Conservation (phyloP, 2,797 vertebrate genomes). For the Arnoldichthys spilopterus region DNA sequence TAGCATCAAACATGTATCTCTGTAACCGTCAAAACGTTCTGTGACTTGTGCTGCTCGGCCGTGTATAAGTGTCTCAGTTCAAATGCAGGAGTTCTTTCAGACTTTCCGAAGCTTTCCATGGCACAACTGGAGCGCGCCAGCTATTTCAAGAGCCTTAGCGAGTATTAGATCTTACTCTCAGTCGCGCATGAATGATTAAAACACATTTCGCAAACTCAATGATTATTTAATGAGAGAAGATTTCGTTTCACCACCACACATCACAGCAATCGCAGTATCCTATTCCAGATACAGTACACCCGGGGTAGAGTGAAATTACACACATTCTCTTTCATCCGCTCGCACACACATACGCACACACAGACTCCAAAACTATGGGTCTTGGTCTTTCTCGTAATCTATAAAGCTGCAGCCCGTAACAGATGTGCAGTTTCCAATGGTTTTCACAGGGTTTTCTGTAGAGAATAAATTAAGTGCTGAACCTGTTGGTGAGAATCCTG, state of each 20-base stretch:
- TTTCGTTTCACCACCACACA: conserved; percentile 63
- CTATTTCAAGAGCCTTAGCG: background rate
- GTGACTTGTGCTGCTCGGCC: background rate
- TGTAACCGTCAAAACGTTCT: background rate
- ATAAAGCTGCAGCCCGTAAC: conserved; percentile 50
- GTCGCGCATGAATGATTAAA: conserved; percentile 78
- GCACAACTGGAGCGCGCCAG: background rate
- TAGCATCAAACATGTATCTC: conserved; percentile 36
- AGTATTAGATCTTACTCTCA: conserved; percentile 73
- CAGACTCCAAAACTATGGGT: conserved; percentile 49
- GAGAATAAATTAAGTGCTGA: conserved; percentile 64
- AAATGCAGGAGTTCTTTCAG: background rate
- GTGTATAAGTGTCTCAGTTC: conserved; percentile 16
- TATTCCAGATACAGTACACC: conserved; percentile 75
- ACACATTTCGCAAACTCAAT: conserved; percentile 60
- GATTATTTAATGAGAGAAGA: conserved; percentile 75
- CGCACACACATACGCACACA: conserved; percentile 30
- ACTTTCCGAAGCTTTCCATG: conserved; percentile 2
- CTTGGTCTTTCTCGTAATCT: conserved; percentile 63
- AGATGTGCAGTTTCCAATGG: conserved; percentile 60
- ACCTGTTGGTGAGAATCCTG: conserved; percentile 31
- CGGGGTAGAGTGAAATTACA: conserved; percentile 68
- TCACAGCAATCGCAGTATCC: conserved; percentile 75
- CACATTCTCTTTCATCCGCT: conserved; percentile 20
- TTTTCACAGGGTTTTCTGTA: conserved; percentile 64